phyloP scores from a whole-genome alignment of 2,888 invertebrate genomes.

The Drosophila greeni region DNA sequence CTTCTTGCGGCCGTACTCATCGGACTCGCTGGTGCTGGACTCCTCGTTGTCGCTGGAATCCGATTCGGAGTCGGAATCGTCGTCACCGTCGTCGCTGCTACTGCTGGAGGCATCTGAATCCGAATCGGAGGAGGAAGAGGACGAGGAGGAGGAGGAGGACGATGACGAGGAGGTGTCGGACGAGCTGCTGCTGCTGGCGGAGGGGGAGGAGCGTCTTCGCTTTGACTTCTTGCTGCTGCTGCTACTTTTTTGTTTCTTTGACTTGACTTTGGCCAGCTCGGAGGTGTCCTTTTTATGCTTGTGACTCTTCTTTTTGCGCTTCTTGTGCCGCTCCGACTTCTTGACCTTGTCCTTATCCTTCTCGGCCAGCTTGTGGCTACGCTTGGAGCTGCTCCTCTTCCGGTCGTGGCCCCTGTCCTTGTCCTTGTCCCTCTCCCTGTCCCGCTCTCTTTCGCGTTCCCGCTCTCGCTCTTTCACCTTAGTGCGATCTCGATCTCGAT shows the following conservation, averaged over 20 bases:
- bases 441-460: conserved; percentile 32
- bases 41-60: conserved; percentile 78
- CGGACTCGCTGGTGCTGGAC: conserved; percentile 76
- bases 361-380: conserved; percentile 23
- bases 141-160: conserved; percentile 9
- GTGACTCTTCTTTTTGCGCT: conserved; percentile 52
- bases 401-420: conserved; percentile 35
- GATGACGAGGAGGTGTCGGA: conserved; percentile 23
- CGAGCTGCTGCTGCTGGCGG: conserved; percentile 37
- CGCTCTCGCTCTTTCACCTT: conserved; percentile 46
- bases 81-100: conserved; percentile 1
- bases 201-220: conserved; percentile 57
- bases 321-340: conserved; percentile 60
- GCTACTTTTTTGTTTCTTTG: conserved; percentile 27
- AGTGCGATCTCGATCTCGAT: conserved; percentile 4
- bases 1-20: conserved; percentile 74
- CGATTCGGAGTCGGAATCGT: conserved; percentile 56
- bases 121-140: conserved; percentile 42
- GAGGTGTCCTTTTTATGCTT: conserved; percentile 56
- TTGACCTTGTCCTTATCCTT: conserved; percentile 46
- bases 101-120: conserved; percentile 20
- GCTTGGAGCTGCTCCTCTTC: conserved; percentile 35
- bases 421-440: conserved; percentile 51
- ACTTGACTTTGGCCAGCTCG: conserved; percentile 19
- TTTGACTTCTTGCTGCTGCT: conserved; percentile 61